A percentile compares a stretch with the other conserved stretches of the same genome.
Conservation (phyloP, 1,140 invertebrate species). For the Brachionus calyciflorus region DNA sequence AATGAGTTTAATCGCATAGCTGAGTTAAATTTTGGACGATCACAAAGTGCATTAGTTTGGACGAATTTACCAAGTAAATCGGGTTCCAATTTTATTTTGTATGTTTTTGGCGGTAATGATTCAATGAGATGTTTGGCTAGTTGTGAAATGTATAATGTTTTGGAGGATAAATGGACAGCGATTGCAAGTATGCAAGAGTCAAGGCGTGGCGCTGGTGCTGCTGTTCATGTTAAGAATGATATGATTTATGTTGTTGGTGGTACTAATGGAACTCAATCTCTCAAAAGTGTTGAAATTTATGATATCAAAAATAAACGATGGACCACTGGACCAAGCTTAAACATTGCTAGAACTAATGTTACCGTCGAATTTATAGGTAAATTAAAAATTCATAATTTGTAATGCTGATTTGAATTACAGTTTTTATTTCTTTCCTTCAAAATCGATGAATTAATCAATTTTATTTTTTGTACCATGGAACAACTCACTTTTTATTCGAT, state of each 20-base stretch:
- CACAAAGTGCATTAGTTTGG: conserved; percentile 1
- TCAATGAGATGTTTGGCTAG: conserved; percentile 9
- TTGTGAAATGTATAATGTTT: conserved; percentile 37
- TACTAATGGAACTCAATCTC: conserved; percentile 30
- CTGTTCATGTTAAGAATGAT: neutral
- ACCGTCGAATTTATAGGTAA: conserved; percentile 36
- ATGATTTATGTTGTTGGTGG: conserved; percentile 41
- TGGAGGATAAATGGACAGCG: neutral
- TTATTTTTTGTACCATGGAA: no score
- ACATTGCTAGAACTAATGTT: conserved; percentile 41
- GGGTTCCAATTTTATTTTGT: neutral
- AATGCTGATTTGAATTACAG: no score
- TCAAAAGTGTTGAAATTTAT: conserved; percentile 39
- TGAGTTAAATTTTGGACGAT: conserved; percentile 15
- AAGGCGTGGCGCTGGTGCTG: conserved; percentile 31
- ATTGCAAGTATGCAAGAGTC: conserved; percentile 26
- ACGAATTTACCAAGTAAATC: neutral
- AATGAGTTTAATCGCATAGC: conserved; percentile 6
- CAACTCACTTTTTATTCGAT: no score
- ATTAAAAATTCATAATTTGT: no score
- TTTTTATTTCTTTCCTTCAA: neutral
- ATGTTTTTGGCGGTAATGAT: conserved; percentile 46
- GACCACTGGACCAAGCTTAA: conserved; percentile 3
- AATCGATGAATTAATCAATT: neutral
- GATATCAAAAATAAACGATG: conserved; percentile 39